These are phyloP conservation scores for Athalia cordata DNA, from an alignment of 2,888 invertebrate species.

Conservation along the genomic window DNA sequence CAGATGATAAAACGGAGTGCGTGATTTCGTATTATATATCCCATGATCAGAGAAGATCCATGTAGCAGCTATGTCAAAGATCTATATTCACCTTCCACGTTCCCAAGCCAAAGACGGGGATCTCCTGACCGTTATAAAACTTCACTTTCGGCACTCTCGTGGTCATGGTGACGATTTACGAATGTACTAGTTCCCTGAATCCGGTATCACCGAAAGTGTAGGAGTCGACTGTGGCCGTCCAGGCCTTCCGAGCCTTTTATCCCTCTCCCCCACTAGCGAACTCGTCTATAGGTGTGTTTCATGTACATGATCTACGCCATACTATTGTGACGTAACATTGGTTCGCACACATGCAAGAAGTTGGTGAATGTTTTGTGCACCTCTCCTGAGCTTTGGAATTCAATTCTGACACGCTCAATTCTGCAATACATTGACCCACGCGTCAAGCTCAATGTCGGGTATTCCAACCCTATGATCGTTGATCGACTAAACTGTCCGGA, in stretches of 20 bases:
- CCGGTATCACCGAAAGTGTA: background rate
- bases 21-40: no score
- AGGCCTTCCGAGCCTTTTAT: constrained; percentile 23
- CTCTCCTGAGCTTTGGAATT: background rate
- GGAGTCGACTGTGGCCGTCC: constrained; percentile 5
- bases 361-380: background rate
- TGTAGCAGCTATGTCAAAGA: background rate
- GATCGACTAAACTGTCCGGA: no score
- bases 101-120: constrained; percentile 76
- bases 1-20: no score
- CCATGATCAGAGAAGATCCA: no score
- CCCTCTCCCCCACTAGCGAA: background rate
- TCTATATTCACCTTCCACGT: constrained; percentile 74
- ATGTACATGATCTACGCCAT: background rate
- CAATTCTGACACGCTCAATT: no score
- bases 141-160: constrained; percentile 68
- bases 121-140: constrained; percentile 73
- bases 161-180: constrained; percentile 55
- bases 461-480: no score
- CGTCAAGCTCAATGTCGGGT: no score
- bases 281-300: background rate
- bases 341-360: background rate
- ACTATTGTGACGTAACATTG: background rate
- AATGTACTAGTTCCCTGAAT: background rate
- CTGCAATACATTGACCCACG: background rate